Evolutionary conservation across 2,888 invertebrate species (phyloP).

Genomic region (Diplazon laetatorius): DNA sequence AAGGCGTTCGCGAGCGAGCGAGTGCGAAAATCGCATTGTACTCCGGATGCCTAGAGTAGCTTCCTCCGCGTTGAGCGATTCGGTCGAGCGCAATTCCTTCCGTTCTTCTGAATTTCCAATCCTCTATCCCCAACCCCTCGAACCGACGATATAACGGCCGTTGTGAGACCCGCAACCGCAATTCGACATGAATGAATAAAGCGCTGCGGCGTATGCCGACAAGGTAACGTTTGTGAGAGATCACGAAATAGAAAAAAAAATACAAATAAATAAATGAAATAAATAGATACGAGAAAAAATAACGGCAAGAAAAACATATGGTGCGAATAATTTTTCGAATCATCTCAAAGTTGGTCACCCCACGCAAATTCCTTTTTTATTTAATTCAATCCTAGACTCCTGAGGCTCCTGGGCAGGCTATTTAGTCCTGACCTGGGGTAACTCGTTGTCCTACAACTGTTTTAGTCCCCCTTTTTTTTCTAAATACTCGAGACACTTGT

Average conservation of each 20-base stretch:
- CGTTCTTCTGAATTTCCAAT: constrained; percentile 66
- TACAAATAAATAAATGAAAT: background rate
- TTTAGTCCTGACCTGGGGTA: no score
- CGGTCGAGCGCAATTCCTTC: constrained; percentile 62
- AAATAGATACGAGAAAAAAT: no score
- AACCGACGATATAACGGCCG: constrained; percentile 60
- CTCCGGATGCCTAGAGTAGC: constrained; percentile 52
- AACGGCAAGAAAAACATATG: no score
- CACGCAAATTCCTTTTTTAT: no score
- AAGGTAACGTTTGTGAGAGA: constrained; percentile 43
- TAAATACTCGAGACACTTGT: no score
- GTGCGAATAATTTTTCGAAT: no score
- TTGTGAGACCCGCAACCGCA: constrained; percentile 64
- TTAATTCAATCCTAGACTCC: no score
- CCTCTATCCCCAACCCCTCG: constrained; percentile 66
- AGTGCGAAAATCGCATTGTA: background rate
- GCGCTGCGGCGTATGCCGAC: constrained; percentile 66
- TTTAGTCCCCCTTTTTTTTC: no score
- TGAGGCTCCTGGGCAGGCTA: no score
- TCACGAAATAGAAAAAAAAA: constrained; percentile 26
- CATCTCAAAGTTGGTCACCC: no score
- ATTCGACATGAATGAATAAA: constrained; percentile 80
- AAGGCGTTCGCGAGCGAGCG: constrained; percentile 73
- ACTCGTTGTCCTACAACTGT: no score
- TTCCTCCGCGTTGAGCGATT: constrained; percentile 56